Percentiles rank a stretch among this genome's conserved stretches.
Conservation (phyloP, 2,113 vertebrate genomes). For the Aix galericulata region DNA sequence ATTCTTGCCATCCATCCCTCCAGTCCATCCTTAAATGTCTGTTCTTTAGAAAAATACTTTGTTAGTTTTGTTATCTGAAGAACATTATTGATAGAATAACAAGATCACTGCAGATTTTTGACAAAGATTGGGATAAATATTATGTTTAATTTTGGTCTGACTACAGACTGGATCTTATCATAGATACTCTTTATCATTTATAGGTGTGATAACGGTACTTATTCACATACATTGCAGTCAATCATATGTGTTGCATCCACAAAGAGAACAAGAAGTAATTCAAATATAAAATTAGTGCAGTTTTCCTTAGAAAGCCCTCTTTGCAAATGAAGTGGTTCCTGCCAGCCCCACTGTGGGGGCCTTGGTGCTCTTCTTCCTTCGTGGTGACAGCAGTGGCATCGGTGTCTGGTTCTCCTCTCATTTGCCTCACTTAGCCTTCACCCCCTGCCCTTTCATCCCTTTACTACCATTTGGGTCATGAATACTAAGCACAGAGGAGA, state of each 20-base stretch:
- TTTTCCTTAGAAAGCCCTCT: background rate
- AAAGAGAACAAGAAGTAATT: background rate
- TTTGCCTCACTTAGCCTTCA: background rate
- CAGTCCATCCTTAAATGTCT: background rate
- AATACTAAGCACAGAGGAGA: conserved; percentile 11
- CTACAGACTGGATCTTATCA: background rate
- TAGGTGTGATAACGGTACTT: background rate
- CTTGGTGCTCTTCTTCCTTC: background rate
- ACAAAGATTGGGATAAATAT: background rate
- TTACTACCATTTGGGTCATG: background rate
- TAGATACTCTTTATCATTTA: background rate
- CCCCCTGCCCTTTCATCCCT: background rate
- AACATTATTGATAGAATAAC: background rate
- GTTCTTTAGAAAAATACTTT: background rate
- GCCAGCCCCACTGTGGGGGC: background rate
- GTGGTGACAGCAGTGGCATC: rapidly evolving
- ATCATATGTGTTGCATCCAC: background rate
- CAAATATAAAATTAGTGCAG: background rate
- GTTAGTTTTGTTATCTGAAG: background rate
- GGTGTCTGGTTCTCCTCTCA: rapidly evolving
- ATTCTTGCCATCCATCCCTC: background rate
- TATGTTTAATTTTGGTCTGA: background rate
- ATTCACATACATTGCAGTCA: background rate
- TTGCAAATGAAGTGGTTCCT: background rate
- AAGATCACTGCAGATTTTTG: background rate